These are phyloP conservation scores for Macrosoma leucophasiata DNA, from an alignment of 2,888 invertebrate genomes.

Conservation along the genomic window DNA sequence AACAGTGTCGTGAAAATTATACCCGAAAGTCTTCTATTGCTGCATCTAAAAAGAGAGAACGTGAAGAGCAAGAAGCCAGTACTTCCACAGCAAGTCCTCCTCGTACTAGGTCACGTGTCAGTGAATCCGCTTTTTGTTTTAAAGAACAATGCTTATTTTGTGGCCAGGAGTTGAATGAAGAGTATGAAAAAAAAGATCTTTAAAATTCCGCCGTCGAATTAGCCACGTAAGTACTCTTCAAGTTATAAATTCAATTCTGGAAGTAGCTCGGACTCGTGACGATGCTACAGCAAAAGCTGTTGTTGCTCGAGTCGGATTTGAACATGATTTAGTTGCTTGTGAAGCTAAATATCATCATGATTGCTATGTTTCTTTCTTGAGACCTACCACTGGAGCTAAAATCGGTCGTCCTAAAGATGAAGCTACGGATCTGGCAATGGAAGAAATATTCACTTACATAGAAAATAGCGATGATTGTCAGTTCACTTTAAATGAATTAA, in stretches of 20 bases:
- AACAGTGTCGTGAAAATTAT: conserved; percentile 31
- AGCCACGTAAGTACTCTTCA: too few species aligned
- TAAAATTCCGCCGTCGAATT: too few species aligned
- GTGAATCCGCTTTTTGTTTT: conserved; percentile 35
- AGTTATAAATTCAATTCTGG: conserved; percentile 18
- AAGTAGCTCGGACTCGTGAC: conserved; percentile 21
- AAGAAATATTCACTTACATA: conserved; percentile 36
- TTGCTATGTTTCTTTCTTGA: conserved; percentile 33
- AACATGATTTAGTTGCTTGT: conserved; percentile 24
- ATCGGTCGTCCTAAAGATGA: too few species aligned
- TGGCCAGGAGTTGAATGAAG: too few species aligned
- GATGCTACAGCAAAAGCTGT: conserved; percentile 31
- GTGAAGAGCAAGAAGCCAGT: conserved; percentile 32
- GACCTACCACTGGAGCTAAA: conserved; percentile 31
- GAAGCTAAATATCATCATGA: conserved; percentile 35
- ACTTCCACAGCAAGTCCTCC: conserved; percentile 31
- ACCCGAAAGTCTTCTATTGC: conserved; percentile 31
- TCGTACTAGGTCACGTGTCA: conserved; percentile 31
- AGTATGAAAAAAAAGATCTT: conserved; percentile 29
- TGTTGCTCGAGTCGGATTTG: conserved; percentile 24
- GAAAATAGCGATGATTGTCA: too few species aligned
- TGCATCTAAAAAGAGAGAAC: conserved; percentile 33
- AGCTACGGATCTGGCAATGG: conserved; percentile 34
- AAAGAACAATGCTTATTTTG: too few species aligned
- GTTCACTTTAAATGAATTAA: conserved; percentile 20